Conservation (phyloP, 2,113 vertebrate genomes). For the Antechinus stuartii region DNA sequence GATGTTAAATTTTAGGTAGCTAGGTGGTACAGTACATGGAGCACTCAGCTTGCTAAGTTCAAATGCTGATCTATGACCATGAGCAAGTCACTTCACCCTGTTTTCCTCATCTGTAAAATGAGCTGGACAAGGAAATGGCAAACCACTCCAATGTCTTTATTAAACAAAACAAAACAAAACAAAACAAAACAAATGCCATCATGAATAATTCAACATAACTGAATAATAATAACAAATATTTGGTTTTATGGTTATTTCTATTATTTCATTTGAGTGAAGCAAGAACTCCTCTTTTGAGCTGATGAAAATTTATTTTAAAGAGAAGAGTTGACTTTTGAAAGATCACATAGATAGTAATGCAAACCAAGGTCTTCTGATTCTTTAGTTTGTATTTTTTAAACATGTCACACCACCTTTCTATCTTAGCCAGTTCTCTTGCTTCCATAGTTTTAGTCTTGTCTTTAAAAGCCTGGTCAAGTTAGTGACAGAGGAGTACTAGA, state of each 20-base stretch:
- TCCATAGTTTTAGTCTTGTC: neutral
- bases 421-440: neutral
- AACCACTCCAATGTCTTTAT: neutral
- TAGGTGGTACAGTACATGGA: neutral
- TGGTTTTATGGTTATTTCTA: neutral
- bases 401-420: no score
- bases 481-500: no score
- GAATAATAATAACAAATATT: neutral
- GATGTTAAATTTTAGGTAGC: neutral
- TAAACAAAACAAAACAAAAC: neutral
- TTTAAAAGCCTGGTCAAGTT: neutral
- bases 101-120: neutral
- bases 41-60: neutral
- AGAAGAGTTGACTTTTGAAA: neutral
- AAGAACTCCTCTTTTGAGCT: neutral
- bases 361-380: neutral
- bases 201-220: no score
- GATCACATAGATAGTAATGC: neutral
- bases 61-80: neutral
- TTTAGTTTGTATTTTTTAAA: neutral
- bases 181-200: neutral
- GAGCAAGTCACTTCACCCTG: neutral
- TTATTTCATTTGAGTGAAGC: neutral
- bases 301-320: neutral
- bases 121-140: neutral